These are phyloP conservation scores for Synanthedon formicaeformis DNA, from an alignment of 2,888 invertebrate species.

Conservation along the genomic window DNA sequence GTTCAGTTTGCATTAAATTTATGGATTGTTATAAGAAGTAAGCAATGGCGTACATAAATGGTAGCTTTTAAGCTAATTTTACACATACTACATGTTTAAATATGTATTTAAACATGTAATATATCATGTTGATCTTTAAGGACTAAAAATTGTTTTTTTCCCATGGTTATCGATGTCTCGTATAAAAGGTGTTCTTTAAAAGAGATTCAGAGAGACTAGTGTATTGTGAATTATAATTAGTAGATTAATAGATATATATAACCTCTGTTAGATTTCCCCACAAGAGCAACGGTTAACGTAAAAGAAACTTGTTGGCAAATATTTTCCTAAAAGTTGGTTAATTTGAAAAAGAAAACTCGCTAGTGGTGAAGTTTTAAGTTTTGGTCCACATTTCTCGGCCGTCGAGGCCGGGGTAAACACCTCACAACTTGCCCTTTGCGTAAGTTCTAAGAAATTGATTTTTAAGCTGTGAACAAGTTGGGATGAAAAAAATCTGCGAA, in stretches of 20 bases:
- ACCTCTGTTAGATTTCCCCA: constrained; percentile 25
- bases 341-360: constrained; percentile 44
- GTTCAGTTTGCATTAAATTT: no score
- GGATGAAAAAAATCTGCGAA: constrained; percentile 32
- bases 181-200: no score
- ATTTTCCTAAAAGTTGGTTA: constrained; percentile 45
- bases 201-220: no score
- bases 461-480: constrained; percentile 60
- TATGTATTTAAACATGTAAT: no score
- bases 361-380: constrained; percentile 36
- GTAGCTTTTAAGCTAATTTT: no score
- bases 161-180: no score
- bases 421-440: constrained; percentile 49
- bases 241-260: background rate
- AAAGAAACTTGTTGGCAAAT: constrained; percentile 38
- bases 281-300: constrained; percentile 24
- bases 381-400: constrained; percentile 33
- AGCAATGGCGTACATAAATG: no score
- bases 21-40: no score
- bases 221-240: background rate
- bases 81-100: no score
- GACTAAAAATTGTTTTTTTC: no score
- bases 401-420: constrained; percentile 43
- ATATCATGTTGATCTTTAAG: no score
- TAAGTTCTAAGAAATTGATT: constrained; percentile 59